Percentiles rank a stretch among this genome's conserved stretches.
Evolutionary conservation across 2,113 vertebrate genomes (phyloP).

Genomic region (Colius striatus): DNA sequence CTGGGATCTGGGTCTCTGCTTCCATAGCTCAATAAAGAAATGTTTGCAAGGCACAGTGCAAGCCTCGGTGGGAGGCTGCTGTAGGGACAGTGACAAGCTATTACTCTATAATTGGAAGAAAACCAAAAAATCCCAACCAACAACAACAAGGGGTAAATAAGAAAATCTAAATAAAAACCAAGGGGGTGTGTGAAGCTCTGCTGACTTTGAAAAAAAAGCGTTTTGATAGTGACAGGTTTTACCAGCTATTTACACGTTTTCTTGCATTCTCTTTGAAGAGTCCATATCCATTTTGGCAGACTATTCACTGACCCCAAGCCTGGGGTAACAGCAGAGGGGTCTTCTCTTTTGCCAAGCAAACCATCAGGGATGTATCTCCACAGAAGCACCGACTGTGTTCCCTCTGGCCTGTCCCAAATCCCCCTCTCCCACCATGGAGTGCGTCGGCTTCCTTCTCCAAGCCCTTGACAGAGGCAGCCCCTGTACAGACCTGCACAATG

Average conservation of each 20-base stretch:
- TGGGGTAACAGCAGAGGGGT: neutral
- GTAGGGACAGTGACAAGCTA: neutral
- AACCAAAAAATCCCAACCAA: no score
- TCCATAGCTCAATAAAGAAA: neutral
- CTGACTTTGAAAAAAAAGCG: neutral
- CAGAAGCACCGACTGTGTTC: neutral
- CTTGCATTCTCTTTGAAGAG: neutral
- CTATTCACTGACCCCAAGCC: neutral
- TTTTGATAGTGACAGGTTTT: neutral
- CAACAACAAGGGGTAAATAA: neutral
- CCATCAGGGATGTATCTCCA: neutral
- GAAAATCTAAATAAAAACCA: neutral
- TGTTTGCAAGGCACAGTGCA: fast-evolving
- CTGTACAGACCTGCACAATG: neutral
- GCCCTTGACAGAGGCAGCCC: neutral
- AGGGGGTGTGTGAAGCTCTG: neutral
- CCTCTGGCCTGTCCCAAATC: neutral
- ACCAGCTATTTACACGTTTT: slow-evolving; percentile 9
- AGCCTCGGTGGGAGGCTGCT: neutral
- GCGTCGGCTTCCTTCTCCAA: neutral
- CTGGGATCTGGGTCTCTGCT: neutral
- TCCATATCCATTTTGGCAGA: slow-evolving; percentile 3
- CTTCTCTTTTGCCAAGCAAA: neutral
- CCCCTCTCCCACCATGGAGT: neutral
- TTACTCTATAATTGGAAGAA: neutral